Percentiles rank a stretch among this genome's conserved stretches.
These are phyloP conservation scores for Caenorhabditis sp. DNA, from an alignment of 2,888 invertebrate genomes.

Conservation along the genomic window DNA sequence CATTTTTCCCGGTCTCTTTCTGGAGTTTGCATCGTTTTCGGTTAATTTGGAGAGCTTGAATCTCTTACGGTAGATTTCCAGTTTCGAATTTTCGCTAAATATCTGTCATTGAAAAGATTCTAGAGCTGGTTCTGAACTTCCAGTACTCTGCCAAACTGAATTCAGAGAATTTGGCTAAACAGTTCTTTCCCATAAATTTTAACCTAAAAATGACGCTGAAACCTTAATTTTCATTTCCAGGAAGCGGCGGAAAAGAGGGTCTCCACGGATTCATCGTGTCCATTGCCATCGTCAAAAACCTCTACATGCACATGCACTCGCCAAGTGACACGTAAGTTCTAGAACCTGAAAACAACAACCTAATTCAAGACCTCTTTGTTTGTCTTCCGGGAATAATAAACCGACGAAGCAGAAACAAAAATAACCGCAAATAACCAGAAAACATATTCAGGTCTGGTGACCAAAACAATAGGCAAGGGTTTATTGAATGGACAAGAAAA, in stretches of 20 bases:
- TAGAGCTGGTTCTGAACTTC: too few relatives aligned
- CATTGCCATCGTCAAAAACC: slow-evolving; percentile 81
- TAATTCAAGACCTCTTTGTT: slow-evolving; percentile 1
- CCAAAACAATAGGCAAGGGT: not conserved
- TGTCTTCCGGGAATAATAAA: not conserved
- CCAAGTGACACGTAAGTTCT: slow-evolving; percentile 80
- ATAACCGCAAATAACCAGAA: slow-evolving; percentile 36
- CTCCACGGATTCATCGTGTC: slow-evolving; percentile 83
- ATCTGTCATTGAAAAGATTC: too few relatives aligned
- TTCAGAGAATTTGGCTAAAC: too few relatives aligned
- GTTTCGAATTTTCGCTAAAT: too few relatives aligned
- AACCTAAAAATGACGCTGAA: too few relatives aligned
- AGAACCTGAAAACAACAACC: slow-evolving; percentile 10
- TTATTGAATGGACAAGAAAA: not conserved
- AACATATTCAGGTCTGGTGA: not conserved
- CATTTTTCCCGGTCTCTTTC: too few relatives aligned
- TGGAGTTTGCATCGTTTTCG: too few relatives aligned
- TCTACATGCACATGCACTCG: slow-evolving; percentile 82
- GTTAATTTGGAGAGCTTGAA: too few relatives aligned
- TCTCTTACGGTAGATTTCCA: too few relatives aligned
- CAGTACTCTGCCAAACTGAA: too few relatives aligned
- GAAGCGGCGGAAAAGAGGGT: slow-evolving; percentile 71
- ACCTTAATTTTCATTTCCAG: too few relatives aligned
- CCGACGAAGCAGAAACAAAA: not conserved
- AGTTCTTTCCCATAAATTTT: too few relatives aligned